Evolutionary conservation across 1,140 invertebrate genomes (phyloP).

Genomic region (Leptopilina clavipes): DNA sequence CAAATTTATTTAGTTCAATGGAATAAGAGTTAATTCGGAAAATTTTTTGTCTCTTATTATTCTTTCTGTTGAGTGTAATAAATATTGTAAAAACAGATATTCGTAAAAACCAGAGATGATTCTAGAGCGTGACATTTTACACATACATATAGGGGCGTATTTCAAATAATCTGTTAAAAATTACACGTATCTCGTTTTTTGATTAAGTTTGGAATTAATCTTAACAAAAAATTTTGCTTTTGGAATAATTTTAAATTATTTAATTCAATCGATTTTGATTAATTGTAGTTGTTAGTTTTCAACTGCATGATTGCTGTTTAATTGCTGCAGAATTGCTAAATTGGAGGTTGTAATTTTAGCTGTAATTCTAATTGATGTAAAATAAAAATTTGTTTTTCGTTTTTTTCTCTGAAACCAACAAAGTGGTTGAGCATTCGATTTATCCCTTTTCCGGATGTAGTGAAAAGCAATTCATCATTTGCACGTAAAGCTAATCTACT

Average conservation of each 20-base stretch:
- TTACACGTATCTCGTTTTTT: not conserved
- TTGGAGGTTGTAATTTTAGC: too few relatives aligned
- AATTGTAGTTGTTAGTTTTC: too few relatives aligned
- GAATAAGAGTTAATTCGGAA: too few relatives aligned
- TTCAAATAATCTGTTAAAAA: not conserved
- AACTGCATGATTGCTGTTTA: too few relatives aligned
- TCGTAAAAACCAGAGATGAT: not conserved
- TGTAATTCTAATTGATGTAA: too few relatives aligned
- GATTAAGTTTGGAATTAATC: too few relatives aligned
- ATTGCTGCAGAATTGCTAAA: too few relatives aligned
- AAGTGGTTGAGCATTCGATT: not conserved
- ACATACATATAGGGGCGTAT: constrained; percentile 3
- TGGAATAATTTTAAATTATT: too few relatives aligned
- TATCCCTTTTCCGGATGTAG: not conserved
- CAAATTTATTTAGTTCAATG: too few relatives aligned
- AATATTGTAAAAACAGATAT: not conserved
- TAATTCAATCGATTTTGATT: too few relatives aligned
- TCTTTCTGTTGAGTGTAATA: not conserved
- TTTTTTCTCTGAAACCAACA: not conserved
- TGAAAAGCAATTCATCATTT: not conserved
- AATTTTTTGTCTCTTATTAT: not conserved
- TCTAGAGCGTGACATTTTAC: not conserved
- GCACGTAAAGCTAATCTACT: constrained; percentile 3
- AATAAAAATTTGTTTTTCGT: not conserved
- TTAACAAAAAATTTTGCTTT: too few relatives aligned